Evolutionary conservation across 2,113 vertebrate species (phyloP).

Genomic region (Microtus ochrogaster): DNA sequence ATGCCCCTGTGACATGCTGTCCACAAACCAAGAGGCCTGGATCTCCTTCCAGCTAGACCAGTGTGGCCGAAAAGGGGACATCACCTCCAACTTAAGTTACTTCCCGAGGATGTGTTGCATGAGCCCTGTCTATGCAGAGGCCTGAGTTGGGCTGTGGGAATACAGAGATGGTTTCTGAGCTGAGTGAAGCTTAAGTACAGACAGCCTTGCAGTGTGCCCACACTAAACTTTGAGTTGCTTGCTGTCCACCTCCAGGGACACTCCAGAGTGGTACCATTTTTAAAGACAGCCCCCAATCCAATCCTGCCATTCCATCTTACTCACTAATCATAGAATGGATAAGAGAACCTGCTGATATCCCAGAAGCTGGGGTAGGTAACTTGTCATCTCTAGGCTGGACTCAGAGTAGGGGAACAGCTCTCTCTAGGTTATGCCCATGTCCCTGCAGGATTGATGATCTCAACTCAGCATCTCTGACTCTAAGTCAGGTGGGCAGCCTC

Average conservation of each 20-base stretch:
- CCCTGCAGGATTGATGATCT: background rate
- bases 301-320: background rate
- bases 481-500: background rate
- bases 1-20: background rate
- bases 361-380: background rate
- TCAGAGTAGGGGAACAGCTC: background rate
- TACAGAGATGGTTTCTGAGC: background rate
- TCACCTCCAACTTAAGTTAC: background rate
- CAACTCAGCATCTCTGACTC: background rate
- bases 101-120: background rate
- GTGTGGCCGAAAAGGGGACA: rapidly evolving
- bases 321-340: background rate
- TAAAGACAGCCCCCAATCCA: background rate
- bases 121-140: background rate
- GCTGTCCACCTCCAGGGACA: background rate
- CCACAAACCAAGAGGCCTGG: background rate
- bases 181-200: background rate
- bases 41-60: background rate
- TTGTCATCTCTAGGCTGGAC: background rate
- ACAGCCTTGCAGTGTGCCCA: background rate
- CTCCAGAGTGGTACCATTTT: background rate
- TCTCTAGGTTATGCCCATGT: background rate
- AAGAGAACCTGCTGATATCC: background rate
- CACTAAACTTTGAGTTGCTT: background rate
- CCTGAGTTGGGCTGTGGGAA: background rate